Conservation (phyloP, 2,113 vertebrate species). For the Thermophis baileyi region DNA sequence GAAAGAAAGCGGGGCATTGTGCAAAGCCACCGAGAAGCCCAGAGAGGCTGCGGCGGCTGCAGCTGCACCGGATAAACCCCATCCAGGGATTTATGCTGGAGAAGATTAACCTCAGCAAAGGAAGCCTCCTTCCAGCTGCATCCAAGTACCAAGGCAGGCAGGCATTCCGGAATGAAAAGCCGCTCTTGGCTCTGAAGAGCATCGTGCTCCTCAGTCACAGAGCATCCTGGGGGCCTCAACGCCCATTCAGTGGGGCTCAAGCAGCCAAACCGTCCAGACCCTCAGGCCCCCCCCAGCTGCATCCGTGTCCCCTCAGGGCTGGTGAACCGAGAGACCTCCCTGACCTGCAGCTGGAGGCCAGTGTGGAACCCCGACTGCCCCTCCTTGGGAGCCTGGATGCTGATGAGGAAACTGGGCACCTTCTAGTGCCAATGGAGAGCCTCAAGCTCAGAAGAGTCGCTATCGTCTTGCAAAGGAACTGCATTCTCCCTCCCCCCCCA, state of each 20-base stretch:
- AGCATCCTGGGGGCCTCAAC: no score
- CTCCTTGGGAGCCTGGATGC: neutral
- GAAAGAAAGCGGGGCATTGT: constrained; percentile 29
- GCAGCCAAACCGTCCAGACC: neutral
- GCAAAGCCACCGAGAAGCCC: constrained; percentile 19
- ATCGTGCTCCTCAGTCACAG: accelerated
- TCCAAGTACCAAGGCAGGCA: neutral
- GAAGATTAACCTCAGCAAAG: neutral
- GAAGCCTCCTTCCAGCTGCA: neutral
- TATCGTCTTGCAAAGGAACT: neutral
- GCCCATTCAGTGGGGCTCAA: neutral
- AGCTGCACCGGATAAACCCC: neutral
- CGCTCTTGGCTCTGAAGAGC: neutral
- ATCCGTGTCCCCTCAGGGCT: neutral
- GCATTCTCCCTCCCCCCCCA: neutral
- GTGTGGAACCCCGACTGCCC: neutral
- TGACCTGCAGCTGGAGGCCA: neutral
- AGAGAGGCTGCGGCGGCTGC: neutral
- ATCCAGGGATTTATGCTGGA: neutral
- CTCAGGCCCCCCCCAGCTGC: neutral
- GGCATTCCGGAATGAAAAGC: no score
- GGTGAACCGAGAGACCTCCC: neutral
- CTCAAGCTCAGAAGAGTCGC: neutral
- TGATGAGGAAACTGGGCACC: neutral
- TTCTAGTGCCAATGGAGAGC: neutral